phyloP scores from a whole-genome alignment of 2,888 invertebrate genomes.

The Drosophila yooni region DNA sequence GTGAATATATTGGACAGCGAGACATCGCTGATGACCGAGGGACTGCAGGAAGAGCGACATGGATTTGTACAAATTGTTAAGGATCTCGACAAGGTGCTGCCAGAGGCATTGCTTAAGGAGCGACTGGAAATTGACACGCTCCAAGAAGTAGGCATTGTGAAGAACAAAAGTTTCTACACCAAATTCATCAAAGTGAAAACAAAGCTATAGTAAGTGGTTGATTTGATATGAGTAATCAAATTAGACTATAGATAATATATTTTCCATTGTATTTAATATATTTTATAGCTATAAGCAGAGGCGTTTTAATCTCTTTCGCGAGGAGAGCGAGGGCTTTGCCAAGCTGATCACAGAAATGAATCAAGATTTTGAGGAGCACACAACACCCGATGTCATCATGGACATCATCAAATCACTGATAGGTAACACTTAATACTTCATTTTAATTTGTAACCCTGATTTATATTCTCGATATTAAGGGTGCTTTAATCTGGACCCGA shows the following conservation, averaged over 20 bases:
- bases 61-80: constrained; percentile 92
- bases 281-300: constrained; percentile 97
- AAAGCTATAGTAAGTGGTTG: constrained; percentile 94
- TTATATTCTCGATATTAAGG: constrained; percentile 86
- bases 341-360: constrained; percentile 97
- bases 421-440: constrained; percentile 86
- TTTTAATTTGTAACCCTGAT: not conserved
- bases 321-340: constrained; percentile 99
- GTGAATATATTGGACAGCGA: constrained; percentile 94
- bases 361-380: constrained; percentile 87
- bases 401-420: constrained; percentile 97
- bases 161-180: constrained; percentile 95
- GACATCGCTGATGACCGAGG: constrained; percentile 87
- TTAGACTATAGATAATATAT: not conserved
- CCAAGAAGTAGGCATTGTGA: constrained; percentile 95
- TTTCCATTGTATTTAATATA: not conserved
- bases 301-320: constrained; percentile 98
- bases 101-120: constrained; percentile 95
- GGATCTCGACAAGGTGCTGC: constrained; percentile 92
- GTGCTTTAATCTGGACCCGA: constrained; percentile 99
- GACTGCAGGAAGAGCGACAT: constrained; percentile 89
- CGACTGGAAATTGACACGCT: constrained; percentile 96
- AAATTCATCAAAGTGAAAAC: constrained; percentile 99
- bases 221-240: not conserved
- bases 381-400: constrained; percentile 89